Evolutionary conservation across 2,888 invertebrate species (phyloP), one percentile per base, ranked within the genome.

Genomic region (Entomobrya multifasciata): DNA sequence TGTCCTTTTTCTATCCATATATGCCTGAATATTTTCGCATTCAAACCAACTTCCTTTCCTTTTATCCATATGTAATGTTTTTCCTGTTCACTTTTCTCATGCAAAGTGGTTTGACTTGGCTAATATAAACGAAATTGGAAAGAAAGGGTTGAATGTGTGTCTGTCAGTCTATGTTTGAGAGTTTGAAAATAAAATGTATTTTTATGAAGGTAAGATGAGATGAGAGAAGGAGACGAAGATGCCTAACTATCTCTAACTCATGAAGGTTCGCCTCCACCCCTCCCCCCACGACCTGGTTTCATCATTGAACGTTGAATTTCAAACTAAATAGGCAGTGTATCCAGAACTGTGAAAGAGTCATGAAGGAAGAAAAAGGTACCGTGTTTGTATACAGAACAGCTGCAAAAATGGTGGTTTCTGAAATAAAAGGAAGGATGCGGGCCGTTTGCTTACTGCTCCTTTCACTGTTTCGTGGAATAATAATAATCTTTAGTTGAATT

Each of bases 91-190:
- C 77, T 55, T 44, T 15, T 49, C 25, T 17, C 15, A 30, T 36
- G 55, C n/a, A 57, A 41, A 67, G 80, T 27, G 47, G 83, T 22
- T n/a, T n/a, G n/a, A n/a, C 65, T 82, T n/a, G 67, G 62, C 83
- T 83, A 83, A 83, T 83, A 83, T 76, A 83, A 83, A 76, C 60
- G 83, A 83, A 83, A 83, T 83, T 83, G 83, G 83, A 67, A 44
- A 44, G 22, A n/a, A 44, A 44, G n/a, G 11, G 44, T 22, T 67
- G 20, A 20, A 17, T 67, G 47, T 47, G 27, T n/a, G n/a, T n/a
- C n/a, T n/a, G n/a, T n/a, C n/a, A n/a, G n/a, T n/a, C n/a, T n/a
- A n/a, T n/a, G n/a, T n/a, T n/a, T n/a, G n/a, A n/a, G n/a, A n/a
- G n/a, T n/a, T n/a, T n/a, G n/a, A n/a, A n/a, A n/a, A n/a, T n/a